Evolutionary conservation across 2,113 vertebrate genomes (phyloP), one percentile per base, ranked within the genome.

Genomic region (Chloropsis hardwickii): DNA sequence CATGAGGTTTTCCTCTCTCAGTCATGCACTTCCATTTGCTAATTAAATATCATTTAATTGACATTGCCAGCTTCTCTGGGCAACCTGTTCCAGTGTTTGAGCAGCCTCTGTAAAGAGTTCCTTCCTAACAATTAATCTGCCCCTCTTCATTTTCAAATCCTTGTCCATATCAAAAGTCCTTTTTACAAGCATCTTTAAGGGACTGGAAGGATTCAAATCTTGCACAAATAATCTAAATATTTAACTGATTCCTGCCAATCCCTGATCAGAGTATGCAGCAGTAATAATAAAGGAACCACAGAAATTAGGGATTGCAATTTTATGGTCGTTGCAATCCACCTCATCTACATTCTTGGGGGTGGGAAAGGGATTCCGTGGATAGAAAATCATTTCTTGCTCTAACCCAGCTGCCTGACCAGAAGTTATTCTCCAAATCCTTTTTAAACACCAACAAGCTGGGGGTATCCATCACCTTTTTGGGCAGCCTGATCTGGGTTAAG

Each of bases 231-330:
- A 39, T 14, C 19, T 3, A 9, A 71, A 64, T 4, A 17, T 45
- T 84, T 19, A 19, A 16, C 4, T 47, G 28, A 42, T 57, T 54
- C 12, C 57, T 58, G 50, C 40, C 16, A 42, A 18, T 11, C 8
- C 47, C 4, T 1, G 23, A 58, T 25, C 9, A 53, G n/a, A 48
- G 4, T 0, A 5, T 4, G 23, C 0, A 45, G 44, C 56, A 56
- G 62, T 14, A 53, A 57, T 0, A 1, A 50, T 12, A 15, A 94
- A 69, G 12, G 45, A 61, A 50, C 6, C 35, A 60, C 20, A 62
- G n/a, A 31, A 79, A 45, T 47, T 14, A n/a, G 14, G 50, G 60
- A 47, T 1, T 5, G 35, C 2, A 4, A 42, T 5, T 73, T 71
- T 45, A 2, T 10, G n/a, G n/a, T 12, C 67, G 17, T 16, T 20